Conservation (phyloP, 2,797 vertebrate genomes). For the Pseudomugil gertrudae region DNA sequence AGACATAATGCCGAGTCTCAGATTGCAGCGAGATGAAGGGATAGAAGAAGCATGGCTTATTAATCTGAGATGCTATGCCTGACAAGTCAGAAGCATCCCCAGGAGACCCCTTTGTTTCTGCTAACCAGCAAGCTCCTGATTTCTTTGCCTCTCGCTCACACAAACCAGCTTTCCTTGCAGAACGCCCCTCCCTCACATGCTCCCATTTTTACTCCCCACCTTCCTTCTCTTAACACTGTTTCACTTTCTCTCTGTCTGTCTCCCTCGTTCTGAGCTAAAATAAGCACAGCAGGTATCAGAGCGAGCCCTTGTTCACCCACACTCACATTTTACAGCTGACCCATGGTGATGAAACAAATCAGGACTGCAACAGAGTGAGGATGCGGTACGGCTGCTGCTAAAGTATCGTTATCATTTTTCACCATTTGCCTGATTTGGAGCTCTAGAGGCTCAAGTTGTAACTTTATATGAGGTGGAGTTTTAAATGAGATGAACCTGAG, state of each 20-base stretch:
- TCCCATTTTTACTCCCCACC: slow-evolving; percentile 33
- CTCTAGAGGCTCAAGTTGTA: background rate
- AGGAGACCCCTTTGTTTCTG: slow-evolving; percentile 59
- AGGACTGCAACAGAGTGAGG: background rate
- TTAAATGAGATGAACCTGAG: background rate
- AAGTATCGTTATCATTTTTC: background rate
- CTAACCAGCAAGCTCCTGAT: slow-evolving; percentile 37
- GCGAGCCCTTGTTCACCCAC: background rate
- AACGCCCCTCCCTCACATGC: slow-evolving; percentile 31
- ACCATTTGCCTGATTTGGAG: background rate
- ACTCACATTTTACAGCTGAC: background rate
- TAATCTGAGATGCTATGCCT: slow-evolving; percentile 36
- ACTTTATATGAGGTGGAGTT: background rate
- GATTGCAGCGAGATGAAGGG: slow-evolving; percentile 8
- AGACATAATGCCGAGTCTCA: slow-evolving; percentile 6
- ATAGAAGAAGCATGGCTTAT: slow-evolving; percentile 17
- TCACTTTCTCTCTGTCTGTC: background rate
- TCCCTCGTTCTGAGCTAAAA: slow-evolving; percentile 54
- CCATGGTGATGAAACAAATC: background rate
- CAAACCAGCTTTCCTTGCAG: slow-evolving; percentile 18
- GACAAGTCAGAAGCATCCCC: slow-evolving; percentile 45
- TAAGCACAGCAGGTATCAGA: slow-evolving; percentile 47
- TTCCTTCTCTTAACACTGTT: slow-evolving; percentile 16
- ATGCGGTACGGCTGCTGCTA: background rate
- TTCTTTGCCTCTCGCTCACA: slow-evolving; percentile 13